phyloP scores from a whole-genome alignment of 2,888 invertebrate species.

The Morinoia aosen region DNA sequence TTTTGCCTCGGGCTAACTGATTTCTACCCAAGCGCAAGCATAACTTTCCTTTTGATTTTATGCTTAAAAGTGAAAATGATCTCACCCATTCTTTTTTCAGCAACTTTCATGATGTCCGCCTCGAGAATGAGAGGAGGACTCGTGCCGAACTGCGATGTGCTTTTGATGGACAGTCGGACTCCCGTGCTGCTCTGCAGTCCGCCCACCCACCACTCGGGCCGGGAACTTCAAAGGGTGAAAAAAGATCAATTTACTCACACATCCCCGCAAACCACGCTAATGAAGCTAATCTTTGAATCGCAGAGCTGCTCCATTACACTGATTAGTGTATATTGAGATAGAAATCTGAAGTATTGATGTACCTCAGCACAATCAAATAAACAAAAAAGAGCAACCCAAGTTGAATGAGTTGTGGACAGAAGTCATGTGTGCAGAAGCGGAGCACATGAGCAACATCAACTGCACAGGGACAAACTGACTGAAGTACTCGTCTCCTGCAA shows the following conservation, averaged over 20 bases:
- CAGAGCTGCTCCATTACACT: too few species aligned
- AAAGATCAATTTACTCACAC: not conserved
- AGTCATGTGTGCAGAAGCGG: not conserved
- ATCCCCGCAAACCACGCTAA: not conserved
- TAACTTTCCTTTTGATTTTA: not conserved
- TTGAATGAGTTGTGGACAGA: not conserved
- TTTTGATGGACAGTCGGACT: constrained; percentile 56
- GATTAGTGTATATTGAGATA: too few species aligned
- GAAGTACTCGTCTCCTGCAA: too few species aligned
- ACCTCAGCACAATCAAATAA: too few species aligned
- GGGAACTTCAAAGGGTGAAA: constrained; percentile 41
- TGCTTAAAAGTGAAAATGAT: not conserved
- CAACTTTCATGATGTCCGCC: constrained; percentile 64
- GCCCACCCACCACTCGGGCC: constrained; percentile 63
- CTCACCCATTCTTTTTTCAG: constrained; percentile 64
- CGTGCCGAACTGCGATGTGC: constrained; percentile 54
- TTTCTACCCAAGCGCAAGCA: too few species aligned
- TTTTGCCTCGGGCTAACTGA: too few species aligned
- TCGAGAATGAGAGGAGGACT: constrained; percentile 58
- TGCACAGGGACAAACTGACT: too few species aligned
- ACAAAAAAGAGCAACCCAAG: too few species aligned
- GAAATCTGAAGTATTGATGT: too few species aligned
- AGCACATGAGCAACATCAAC: too few species aligned
- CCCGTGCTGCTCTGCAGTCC: constrained; percentile 62
- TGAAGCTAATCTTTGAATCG: not conserved